A percentile compares a stretch with the other conserved stretches of the same genome.
phyloP scores from a whole-genome alignment of 2,113 vertebrate genomes.

The Azemiops feae region DNA sequence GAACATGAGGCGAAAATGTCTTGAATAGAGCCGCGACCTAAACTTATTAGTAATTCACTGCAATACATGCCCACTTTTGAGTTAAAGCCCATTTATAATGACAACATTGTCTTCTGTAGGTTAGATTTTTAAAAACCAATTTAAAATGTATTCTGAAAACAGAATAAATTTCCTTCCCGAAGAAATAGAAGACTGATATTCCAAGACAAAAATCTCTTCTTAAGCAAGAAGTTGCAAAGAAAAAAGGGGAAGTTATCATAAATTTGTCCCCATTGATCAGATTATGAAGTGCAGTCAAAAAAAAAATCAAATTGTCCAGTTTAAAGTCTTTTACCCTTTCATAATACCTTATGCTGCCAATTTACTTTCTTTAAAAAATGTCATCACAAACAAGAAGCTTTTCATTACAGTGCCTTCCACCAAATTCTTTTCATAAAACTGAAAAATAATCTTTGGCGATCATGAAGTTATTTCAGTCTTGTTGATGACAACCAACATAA shows the following conservation, averaged over 20 bases:
- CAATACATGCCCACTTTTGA: not conserved
- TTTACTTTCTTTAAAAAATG: slow-evolving; percentile 23
- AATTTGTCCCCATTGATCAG: slow-evolving; percentile 11
- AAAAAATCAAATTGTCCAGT: slow-evolving; percentile 19
- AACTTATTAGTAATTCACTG: not conserved
- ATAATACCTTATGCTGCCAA: slow-evolving; percentile 5
- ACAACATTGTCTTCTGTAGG: not conserved
- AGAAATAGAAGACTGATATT: not conserved
- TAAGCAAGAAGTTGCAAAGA: not conserved
- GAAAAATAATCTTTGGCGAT: slow-evolving; percentile 2
- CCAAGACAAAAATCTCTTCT: not conserved
- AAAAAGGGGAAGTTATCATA: not conserved
- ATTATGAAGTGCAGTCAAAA: not conserved
- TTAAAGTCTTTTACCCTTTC: slow-evolving; percentile 23
- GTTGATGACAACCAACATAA: not conserved
- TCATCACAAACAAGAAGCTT: slow-evolving; percentile 20
- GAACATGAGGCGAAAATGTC: not conserved
- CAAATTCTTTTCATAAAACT: not conserved
- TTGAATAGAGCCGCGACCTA: not conserved
- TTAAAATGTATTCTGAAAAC: slow-evolving; percentile 3
- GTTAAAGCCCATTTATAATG: not conserved
- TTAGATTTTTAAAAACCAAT: not conserved
- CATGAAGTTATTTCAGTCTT: slow-evolving; percentile 3
- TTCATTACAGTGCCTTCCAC: slow-evolving; percentile 6
- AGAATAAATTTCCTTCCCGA: not conserved